These are phyloP conservation scores for Tursiops truncatus DNA, from an alignment of 2,113 vertebrate species.

Conservation along the genomic window DNA sequence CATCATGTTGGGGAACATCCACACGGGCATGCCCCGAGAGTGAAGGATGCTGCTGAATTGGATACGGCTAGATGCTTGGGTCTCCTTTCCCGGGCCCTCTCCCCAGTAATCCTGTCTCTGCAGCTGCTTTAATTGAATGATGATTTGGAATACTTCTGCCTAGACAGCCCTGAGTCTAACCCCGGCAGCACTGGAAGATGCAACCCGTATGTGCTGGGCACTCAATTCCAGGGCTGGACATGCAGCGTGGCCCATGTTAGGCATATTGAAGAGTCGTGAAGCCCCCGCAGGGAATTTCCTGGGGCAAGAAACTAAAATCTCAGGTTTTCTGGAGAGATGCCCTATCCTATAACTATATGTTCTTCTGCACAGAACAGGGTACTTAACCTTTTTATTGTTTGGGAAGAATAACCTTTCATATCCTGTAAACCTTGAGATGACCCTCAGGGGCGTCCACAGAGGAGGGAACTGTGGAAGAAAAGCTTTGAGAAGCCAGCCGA, in stretches of 20 bases:
- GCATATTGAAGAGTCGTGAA: not conserved
- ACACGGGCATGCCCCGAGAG: not conserved
- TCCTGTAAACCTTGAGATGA: not conserved
- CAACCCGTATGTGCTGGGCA: no score
- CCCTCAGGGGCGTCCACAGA: not conserved
- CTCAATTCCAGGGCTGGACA: not conserved
- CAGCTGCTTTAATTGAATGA: not conserved
- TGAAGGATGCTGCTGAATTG: not conserved
- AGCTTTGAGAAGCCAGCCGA: not conserved
- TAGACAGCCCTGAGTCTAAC: not conserved
- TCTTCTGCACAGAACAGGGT: not conserved
- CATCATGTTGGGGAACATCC: not conserved
- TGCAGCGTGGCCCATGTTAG: fast-evolving
- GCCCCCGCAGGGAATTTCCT: not conserved
- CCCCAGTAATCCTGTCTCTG: not conserved
- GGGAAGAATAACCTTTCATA: not conserved
- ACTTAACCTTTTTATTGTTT: not conserved
- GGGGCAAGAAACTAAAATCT: not conserved
- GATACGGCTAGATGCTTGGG: fast-evolving
- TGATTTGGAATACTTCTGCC: not conserved
- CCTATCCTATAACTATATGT: not conserved
- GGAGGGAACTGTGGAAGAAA: not conserved
- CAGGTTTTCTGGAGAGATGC: not conserved
- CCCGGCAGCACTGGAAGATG: not conserved
- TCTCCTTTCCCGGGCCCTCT: not conserved